These are phyloP conservation scores for Sciurus niger DNA, from an alignment of 2,113 vertebrate genomes.

Conservation along the genomic window DNA sequence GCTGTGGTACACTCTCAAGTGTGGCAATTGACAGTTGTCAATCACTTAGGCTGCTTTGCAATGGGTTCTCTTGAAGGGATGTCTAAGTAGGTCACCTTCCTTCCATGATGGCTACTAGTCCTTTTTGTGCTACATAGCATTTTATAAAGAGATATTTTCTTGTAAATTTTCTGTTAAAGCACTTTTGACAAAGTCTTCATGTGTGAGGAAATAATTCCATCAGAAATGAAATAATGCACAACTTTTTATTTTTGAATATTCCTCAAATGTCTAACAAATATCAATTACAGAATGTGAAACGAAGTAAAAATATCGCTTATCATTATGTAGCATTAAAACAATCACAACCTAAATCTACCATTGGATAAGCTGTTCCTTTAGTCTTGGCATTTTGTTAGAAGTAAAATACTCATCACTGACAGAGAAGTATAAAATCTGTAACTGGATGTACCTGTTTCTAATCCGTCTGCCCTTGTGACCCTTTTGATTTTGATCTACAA, in stretches of 20 bases:
- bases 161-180: background rate
- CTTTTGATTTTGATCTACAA: slow-evolving; percentile 49
- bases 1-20: background rate
- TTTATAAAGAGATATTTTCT: slow-evolving; percentile 4
- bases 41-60: background rate
- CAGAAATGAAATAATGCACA: background rate
- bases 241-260: slow-evolving; percentile 10
- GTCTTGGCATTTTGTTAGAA: background rate
- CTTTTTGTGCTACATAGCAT: background rate
- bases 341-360: background rate
- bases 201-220: background rate
- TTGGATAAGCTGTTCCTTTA: background rate
- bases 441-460: background rate
- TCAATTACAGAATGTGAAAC: slow-evolving; percentile 8
- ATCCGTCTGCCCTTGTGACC: slow-evolving; percentile 14
- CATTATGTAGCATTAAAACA: slow-evolving; percentile 1
- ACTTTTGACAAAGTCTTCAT: slow-evolving; percentile 56
- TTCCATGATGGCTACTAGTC: background rate
- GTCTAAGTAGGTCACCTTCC: background rate
- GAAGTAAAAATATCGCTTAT: background rate
- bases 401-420: background rate
- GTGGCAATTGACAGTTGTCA: background rate
- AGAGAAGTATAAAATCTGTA: background rate
- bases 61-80: background rate
- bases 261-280: slow-evolving; percentile 35